These are phyloP conservation scores for Myocastor coypus DNA, from an alignment of 2,113 vertebrate genomes.

Conservation along the genomic window DNA sequence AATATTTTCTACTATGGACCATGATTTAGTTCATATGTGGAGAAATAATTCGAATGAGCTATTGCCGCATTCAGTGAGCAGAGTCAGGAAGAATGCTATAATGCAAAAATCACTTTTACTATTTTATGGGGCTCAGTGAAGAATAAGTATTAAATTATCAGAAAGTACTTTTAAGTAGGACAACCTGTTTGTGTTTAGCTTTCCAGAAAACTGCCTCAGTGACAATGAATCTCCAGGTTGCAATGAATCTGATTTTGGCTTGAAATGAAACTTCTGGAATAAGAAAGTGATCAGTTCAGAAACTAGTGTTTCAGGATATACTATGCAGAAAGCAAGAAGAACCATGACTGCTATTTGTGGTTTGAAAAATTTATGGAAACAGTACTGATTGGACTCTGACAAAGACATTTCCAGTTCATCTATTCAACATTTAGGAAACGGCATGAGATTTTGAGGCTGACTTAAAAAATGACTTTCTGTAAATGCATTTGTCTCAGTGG, in stretches of 20 bases:
- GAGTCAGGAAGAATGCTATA: neutral
- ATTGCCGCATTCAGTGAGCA: neutral
- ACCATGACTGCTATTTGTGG: neutral
- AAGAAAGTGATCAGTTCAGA: neutral
- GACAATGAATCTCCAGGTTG: neutral
- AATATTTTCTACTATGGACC: neutral
- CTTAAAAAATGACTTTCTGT: neutral
- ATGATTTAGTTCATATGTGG: neutral
- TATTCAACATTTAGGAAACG: neutral
- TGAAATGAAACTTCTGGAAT: constrained; percentile 15
- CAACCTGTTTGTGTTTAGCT: neutral
- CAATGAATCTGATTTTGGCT: neutral
- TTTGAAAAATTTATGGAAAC: neutral
- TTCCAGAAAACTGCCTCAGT: neutral
- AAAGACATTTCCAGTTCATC: neutral
- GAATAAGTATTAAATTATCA: neutral
- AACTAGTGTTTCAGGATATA: neutral
- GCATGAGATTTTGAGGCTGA: neutral
- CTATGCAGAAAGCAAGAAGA: neutral
- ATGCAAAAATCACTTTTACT: neutral
- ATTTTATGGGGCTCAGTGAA: neutral
- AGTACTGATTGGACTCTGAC: neutral
- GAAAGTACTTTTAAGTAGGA: neutral
- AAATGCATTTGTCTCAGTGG: neutral
- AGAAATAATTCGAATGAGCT: neutral